These are phyloP conservation scores for Agonopterix heracliana DNA, from an alignment of 2,888 invertebrate genomes.

Conservation along the genomic window DNA sequence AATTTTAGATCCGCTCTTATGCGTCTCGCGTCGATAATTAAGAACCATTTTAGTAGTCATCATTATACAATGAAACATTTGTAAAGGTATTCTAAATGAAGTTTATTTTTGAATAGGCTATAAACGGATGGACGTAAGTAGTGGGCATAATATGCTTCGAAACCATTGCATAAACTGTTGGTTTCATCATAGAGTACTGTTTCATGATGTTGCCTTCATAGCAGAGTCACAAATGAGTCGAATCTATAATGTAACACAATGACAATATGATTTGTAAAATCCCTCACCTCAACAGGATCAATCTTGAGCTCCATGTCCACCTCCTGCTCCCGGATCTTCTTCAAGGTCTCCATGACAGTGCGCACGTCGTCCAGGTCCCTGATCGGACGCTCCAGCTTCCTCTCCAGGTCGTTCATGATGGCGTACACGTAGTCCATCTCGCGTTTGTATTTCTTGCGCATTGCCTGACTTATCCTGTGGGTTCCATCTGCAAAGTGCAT, in stretches of 20 bases:
- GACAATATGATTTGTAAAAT: not conserved
- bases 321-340: slow-evolving; percentile 95
- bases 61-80: not conserved
- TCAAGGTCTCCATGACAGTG: slow-evolving; percentile 93
- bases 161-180: too few relatives aligned
- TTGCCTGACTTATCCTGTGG: slow-evolving; percentile 87
- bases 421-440: slow-evolving; percentile 96
- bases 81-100: not conserved
- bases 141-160: too few relatives aligned
- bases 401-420: slow-evolving; percentile 93
- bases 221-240: too few relatives aligned
- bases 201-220: too few relatives aligned
- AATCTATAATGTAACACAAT: too few relatives aligned
- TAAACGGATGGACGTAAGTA: too few relatives aligned
- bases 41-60: too few relatives aligned
- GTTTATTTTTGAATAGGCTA: too few relatives aligned
- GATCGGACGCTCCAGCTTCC: slow-evolving; percentile 91
- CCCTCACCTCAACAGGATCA: slow-evolving; percentile 89
- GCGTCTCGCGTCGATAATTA: too few relatives aligned
- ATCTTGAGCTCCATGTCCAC: slow-evolving; percentile 96
- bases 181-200: too few relatives aligned
- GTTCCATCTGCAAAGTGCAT: slow-evolving; percentile 75
- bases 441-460: slow-evolving; percentile 92
- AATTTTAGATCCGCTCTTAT: too few relatives aligned
- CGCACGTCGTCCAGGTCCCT: slow-evolving; percentile 95